Conservation (phyloP, 2,113 vertebrate species). For the Xyrauchen texanus region DNA sequence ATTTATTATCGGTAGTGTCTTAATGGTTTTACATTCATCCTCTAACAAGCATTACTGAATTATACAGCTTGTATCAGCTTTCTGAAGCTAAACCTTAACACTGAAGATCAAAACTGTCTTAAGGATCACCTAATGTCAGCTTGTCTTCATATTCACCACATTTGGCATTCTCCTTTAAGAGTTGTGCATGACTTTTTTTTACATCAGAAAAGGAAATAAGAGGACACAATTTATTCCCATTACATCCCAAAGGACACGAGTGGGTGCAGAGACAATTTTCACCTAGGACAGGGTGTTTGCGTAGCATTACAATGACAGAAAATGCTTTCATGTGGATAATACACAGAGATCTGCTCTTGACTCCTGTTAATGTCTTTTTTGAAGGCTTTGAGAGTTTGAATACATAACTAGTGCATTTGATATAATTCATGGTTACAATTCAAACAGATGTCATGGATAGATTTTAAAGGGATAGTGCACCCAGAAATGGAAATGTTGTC, state of each 20-base stretch:
- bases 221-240: background rate
- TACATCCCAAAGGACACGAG: constrained; percentile 43
- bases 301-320: constrained; percentile 37
- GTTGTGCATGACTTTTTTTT: constrained; percentile 34
- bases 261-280: constrained; percentile 50
- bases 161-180: constrained; percentile 3
- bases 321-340: constrained; percentile 50
- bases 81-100: constrained; percentile 24
- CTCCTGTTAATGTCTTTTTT: constrained; percentile 49
- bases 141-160: constrained; percentile 26
- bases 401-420: constrained; percentile 12
- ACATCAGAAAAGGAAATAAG: constrained; percentile 29
- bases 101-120: constrained; percentile 5
- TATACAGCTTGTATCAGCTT: constrained; percentile 21
- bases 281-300: constrained; percentile 44
- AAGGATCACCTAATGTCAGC: constrained; percentile 31
- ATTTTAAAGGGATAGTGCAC: constrained; percentile 23
- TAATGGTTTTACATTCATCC: too few species aligned
- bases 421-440: constrained; percentile 28
- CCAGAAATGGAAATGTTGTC: too few species aligned
- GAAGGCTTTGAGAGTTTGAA: constrained; percentile 31
- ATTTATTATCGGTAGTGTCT: too few species aligned
- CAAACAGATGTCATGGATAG: constrained; percentile 14
- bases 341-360: constrained; percentile 37
- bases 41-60: background rate